These are phyloP conservation scores for Tetrapedia diversipes DNA, from an alignment of 2,888 invertebrate species.

Conservation along the genomic window DNA sequence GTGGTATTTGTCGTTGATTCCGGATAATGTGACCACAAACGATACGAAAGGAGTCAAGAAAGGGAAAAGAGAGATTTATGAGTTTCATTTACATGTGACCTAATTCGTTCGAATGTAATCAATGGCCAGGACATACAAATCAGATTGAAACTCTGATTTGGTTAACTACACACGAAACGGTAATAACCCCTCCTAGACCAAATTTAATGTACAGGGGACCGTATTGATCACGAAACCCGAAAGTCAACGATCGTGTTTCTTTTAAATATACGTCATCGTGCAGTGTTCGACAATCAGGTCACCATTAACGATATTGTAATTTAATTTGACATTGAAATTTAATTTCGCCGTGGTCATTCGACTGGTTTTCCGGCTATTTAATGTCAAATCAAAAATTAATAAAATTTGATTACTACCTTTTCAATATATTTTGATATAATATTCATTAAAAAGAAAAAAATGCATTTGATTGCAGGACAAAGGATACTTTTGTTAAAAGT, in stretches of 20 bases:
- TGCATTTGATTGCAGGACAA: too few relatives aligned
- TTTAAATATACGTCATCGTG: constrained; percentile 59
- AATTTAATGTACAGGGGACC: constrained; percentile 66
- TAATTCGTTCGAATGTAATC: constrained; percentile 71
- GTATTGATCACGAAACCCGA: constrained; percentile 67
- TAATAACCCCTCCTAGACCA: constrained; percentile 67
- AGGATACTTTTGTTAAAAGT: neutral
- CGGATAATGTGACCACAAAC: constrained; percentile 43
- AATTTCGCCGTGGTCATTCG: neutral
- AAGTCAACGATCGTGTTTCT: constrained; percentile 65
- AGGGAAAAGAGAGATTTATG: constrained; percentile 66
- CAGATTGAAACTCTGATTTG: constrained; percentile 71
- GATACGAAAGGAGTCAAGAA: constrained; percentile 52
- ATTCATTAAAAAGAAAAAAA: too few relatives aligned
- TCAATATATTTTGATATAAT: too few relatives aligned
- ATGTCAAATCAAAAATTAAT: neutral
- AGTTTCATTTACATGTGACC: constrained; percentile 74
- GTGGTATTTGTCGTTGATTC: constrained; percentile 46
- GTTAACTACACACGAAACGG: constrained; percentile 72
- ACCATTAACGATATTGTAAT: constrained; percentile 5
- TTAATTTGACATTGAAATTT: neutral
- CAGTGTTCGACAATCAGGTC: constrained; percentile 35
- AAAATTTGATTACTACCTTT: too few relatives aligned
- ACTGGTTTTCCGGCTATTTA: neutral
- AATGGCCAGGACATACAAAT: constrained; percentile 70